These are phyloP conservation scores for Diadophis punctatus DNA, from an alignment of 2,113 vertebrate genomes.

Conservation along the genomic window DNA sequence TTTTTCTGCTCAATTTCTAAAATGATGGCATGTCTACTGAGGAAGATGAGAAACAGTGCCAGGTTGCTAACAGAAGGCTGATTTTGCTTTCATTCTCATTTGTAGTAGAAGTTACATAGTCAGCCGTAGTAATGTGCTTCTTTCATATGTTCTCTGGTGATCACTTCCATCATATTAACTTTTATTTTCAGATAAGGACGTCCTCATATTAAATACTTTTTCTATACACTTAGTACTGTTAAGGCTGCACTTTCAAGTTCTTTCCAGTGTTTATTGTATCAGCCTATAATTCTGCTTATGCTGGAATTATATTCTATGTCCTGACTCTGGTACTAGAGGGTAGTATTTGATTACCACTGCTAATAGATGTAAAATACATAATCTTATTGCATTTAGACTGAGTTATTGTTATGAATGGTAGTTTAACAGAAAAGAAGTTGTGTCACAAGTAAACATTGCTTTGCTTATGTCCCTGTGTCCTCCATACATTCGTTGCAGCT, in stretches of 20 bases:
- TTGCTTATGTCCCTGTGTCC: not conserved
- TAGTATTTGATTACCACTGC: not conserved
- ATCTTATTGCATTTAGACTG: not conserved
- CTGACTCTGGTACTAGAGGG: not conserved
- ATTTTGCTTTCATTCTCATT: not conserved
- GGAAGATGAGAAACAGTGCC: not conserved
- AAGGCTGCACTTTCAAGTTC: not conserved
- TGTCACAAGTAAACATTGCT: not conserved
- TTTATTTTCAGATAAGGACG: not conserved
- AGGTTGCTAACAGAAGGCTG: not conserved
- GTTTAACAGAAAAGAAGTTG: not conserved
- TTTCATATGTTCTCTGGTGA: not conserved
- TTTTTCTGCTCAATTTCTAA: not conserved
- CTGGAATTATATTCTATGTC: not conserved
- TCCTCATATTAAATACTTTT: not conserved
- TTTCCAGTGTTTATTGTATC: not conserved
- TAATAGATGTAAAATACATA: not conserved
- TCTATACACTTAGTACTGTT: not conserved
- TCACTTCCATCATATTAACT: not conserved
- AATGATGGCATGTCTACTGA: not conserved
- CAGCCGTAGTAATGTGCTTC: not conserved
- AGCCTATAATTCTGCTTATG: not conserved
- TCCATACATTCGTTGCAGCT: not conserved
- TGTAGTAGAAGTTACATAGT: not conserved
- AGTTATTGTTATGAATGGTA: not conserved